Conservation (phyloP, 2,113 vertebrate genomes). For the Ranitomeya imitator region DNA sequence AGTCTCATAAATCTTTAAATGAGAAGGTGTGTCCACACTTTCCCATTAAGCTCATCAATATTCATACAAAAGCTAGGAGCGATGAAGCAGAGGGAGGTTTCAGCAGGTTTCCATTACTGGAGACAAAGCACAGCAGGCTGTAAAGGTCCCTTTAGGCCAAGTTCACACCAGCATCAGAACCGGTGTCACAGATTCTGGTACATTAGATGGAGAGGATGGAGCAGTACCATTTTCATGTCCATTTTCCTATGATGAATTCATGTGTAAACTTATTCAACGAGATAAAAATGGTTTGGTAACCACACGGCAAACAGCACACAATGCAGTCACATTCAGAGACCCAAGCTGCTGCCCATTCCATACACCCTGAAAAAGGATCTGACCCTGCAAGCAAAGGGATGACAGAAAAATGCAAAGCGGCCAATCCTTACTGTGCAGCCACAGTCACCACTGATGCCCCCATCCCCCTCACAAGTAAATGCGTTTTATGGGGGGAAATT, state of each 20-base stretch:
- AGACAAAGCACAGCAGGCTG: conserved; percentile 61
- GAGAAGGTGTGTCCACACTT: no score
- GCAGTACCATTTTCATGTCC: no score
- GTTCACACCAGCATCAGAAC: no score
- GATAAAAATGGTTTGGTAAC: neutral
- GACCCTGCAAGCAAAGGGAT: conserved; percentile 63
- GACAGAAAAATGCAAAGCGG: conserved; percentile 39
- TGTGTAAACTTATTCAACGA: neutral
- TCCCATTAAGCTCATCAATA: conserved; percentile 57
- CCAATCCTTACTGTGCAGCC: neutral
- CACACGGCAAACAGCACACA: neutral
- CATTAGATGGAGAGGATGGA: no score
- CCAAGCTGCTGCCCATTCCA: conserved; percentile 55
- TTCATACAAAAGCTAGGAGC: conserved; percentile 53
- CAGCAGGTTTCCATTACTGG: neutral
- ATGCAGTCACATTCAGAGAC: neutral
- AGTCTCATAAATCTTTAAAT: no score
- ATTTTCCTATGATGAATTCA: no score
- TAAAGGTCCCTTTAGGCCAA: conserved; percentile 23
- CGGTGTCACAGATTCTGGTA: no score
- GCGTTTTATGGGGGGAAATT: neutral
- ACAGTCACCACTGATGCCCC: neutral
- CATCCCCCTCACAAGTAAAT: neutral
- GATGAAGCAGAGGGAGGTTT: conserved; percentile 37
- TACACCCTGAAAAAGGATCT: conserved; percentile 62